Evolutionary conservation across 2,797 vertebrate species (phyloP).

Genomic region (Caiman crocodilus): DNA sequence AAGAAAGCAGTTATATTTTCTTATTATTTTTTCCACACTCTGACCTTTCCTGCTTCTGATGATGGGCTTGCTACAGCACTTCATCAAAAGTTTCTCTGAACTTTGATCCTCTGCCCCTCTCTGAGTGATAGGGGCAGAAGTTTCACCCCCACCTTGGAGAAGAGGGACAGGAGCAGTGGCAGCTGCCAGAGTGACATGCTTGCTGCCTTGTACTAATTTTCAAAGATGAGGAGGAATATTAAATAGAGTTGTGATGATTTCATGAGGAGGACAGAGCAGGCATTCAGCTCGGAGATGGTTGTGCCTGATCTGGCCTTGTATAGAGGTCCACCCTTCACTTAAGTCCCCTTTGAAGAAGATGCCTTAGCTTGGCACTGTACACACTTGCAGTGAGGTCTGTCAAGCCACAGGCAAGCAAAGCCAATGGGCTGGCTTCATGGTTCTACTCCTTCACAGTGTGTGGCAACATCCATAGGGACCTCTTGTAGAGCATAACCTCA

Average conservation of each 20-base stretch:
- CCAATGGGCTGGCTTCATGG: background rate
- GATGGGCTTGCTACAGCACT: constrained; percentile 68
- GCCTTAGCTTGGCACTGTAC: constrained; percentile 5
- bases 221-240: background rate
- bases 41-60: constrained; percentile 82
- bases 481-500: fast-evolving
- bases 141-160: background rate
- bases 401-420: background rate
- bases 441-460: background rate
- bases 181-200: fast-evolving
- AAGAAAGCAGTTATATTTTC: constrained; percentile 86
- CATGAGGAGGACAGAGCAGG: background rate
- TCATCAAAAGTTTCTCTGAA: constrained; percentile 78
- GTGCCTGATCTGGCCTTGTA: background rate
- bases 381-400: constrained; percentile 42
- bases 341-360: constrained; percentile 32
- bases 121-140: background rate
- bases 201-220: background rate
- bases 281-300: background rate
- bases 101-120: constrained; percentile 35
- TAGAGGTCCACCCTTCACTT: background rate
- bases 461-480: background rate
- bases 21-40: constrained; percentile 78
- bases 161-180: fast-evolving
- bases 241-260: background rate